Conservation (phyloP, 2,113 vertebrate species). For the Anhinga anhinga region DNA sequence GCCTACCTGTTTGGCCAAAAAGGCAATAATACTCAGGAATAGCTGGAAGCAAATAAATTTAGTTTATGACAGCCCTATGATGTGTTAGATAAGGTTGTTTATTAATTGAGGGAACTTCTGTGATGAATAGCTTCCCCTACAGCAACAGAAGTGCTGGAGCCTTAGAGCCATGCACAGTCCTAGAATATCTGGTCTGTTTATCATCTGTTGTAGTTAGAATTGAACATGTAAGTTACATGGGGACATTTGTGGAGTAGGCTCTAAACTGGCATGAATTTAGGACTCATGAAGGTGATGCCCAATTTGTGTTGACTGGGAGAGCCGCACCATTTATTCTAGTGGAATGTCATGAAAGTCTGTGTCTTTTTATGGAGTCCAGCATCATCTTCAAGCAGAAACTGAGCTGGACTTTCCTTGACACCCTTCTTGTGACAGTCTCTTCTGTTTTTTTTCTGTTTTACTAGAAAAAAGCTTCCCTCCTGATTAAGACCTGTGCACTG, state of each 20-base stretch:
- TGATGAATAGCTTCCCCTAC: slow-evolving; percentile 41
- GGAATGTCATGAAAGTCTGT: neutral
- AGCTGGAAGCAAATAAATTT: slow-evolving; percentile 31
- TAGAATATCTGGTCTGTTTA: neutral
- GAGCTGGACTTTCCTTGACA: neutral
- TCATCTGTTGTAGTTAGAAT: neutral
- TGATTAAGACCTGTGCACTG: slow-evolving; percentile 77
- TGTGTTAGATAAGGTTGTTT: slow-evolving; percentile 32
- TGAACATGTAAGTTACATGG: neutral
- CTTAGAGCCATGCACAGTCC: neutral
- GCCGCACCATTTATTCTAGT: neutral
- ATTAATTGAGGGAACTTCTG: slow-evolving; percentile 29
- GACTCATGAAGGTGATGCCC: neutral
- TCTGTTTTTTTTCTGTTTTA: neutral
- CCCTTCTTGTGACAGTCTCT: neutral
- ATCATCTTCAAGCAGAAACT: neutral
- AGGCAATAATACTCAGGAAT: neutral
- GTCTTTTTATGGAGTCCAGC: neutral
- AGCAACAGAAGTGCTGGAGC: neutral
- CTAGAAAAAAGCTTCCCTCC: slow-evolving; percentile 73
- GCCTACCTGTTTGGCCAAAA: neutral
- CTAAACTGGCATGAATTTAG: neutral
- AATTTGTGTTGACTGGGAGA: neutral
- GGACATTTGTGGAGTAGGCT: neutral
- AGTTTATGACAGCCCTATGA: neutral